These are phyloP conservation scores for Hirudo medicinalis DNA, from an alignment of 1,140 invertebrate species.

Conservation along the genomic window DNA sequence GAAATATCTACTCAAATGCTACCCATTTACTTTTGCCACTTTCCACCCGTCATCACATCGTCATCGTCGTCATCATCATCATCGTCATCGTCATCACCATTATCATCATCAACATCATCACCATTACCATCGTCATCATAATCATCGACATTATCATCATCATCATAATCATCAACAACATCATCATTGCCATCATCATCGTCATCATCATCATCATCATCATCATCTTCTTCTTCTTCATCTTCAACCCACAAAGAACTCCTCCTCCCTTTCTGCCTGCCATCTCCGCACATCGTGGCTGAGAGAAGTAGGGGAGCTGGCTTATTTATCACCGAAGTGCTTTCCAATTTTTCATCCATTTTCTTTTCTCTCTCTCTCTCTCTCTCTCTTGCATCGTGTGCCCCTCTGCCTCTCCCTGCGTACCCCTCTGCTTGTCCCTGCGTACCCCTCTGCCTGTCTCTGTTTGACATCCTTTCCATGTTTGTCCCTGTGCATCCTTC, in stretches of 20 bases:
- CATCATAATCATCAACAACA: not conserved
- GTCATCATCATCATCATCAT: not conserved
- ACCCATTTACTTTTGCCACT: not conserved
- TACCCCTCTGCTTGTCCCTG: not conserved
- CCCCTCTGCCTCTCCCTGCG: not conserved
- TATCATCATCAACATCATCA: not conserved
- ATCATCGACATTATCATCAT: not conserved
- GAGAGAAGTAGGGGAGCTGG: not conserved
- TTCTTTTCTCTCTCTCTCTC: not conserved
- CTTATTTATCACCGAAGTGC: not conserved
- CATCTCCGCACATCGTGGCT: not conserved
- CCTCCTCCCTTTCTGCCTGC: not conserved
- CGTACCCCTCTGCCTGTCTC: not conserved
- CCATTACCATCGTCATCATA: not conserved
- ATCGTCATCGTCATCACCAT: not conserved
- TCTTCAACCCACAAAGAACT: not conserved
- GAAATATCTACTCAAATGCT: not conserved
- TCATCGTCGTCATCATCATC: not conserved
- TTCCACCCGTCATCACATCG: not conserved
- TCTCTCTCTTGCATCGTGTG: not conserved
- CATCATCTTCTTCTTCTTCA: not conserved
- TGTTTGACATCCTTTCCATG: not conserved
- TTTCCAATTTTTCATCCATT: not conserved
- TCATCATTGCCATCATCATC: not conserved
- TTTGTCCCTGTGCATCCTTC: not conserved